Conservation (phyloP, 2,113 vertebrate species). For the Myotis lucifugus region DNA sequence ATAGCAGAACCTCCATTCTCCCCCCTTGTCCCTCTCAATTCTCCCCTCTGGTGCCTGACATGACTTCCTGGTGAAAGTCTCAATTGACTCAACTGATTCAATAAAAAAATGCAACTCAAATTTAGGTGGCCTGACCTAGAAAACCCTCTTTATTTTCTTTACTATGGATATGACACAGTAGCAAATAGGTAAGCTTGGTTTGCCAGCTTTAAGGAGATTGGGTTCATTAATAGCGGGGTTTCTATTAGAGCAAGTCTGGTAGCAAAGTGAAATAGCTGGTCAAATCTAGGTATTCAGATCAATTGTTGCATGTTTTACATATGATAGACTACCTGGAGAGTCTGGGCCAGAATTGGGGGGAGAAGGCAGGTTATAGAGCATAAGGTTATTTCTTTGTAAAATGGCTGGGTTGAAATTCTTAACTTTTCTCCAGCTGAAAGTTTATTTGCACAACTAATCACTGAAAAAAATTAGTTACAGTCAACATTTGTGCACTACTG, state of each 20-base stretch:
- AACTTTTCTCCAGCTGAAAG: background rate
- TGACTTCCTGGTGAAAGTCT: background rate
- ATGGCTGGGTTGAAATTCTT: background rate
- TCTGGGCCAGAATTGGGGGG: background rate
- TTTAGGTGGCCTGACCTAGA: background rate
- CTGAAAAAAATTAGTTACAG: background rate
- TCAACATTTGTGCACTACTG: background rate
- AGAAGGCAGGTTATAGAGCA: background rate
- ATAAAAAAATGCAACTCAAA: background rate
- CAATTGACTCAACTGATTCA: background rate
- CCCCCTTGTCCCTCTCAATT: fast-evolving
- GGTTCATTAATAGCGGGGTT: background rate
- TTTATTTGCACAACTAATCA: background rate
- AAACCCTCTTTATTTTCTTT: background rate
- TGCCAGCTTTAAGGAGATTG: background rate
- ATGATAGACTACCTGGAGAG: background rate
- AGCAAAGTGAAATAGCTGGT: background rate
- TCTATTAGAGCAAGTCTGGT: background rate
- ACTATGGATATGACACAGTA: background rate
- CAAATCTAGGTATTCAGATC: background rate
- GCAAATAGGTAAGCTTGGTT: background rate
- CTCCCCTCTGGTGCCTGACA: background rate
- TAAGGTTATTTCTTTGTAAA: background rate
- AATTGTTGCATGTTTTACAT: background rate
- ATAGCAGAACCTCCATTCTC: background rate